Percentiles rank a stretch among this genome's conserved stretches.
These are phyloP conservation scores for Phorcus lineatus DNA, from an alignment of 2,888 invertebrate species.

Conservation along the genomic window DNA sequence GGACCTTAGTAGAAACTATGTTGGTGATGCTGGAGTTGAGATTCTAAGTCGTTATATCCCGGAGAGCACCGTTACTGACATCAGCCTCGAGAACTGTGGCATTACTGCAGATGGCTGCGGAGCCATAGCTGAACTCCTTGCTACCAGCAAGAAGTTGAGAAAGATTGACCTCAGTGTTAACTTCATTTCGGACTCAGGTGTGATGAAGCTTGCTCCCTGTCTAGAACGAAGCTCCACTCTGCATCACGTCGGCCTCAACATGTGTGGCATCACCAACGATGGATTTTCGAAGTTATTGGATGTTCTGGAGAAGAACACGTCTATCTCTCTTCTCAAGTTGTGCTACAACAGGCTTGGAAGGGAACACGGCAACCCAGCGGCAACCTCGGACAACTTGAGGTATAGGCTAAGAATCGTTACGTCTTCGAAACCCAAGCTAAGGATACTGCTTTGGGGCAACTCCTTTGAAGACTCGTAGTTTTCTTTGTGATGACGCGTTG, in stretches of 20 bases:
- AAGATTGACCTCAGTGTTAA: constrained; percentile 70
- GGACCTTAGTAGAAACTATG: constrained; percentile 70
- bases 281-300: constrained; percentile 70
- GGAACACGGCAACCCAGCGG: constrained; percentile 56
- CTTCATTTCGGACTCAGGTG: constrained; percentile 66
- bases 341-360: constrained; percentile 72
- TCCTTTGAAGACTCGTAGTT: constrained; percentile 62
- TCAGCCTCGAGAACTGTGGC: constrained; percentile 72
- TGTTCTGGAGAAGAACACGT: constrained; percentile 65
- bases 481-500: not conserved
- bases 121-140: constrained; percentile 64
- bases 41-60: constrained; percentile 66
- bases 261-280: constrained; percentile 72
- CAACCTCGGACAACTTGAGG: constrained; percentile 66
- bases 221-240: constrained; percentile 62
- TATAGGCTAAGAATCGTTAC: constrained; percentile 69
- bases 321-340: constrained; percentile 67
- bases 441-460: constrained; percentile 73
- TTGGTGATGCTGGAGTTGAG: constrained; percentile 65
- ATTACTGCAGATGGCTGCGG: constrained; percentile 64
- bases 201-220: constrained; percentile 63
- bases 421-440: constrained; percentile 71
- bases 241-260: constrained; percentile 70
- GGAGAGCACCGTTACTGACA: constrained; percentile 61
- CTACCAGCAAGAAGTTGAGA: constrained; percentile 62